A percentile compares a stretch with the other conserved stretches of the same genome.
phyloP scores from a whole-genome alignment of 1,140 invertebrate species.

The Aphaenogaster floridana region DNA sequence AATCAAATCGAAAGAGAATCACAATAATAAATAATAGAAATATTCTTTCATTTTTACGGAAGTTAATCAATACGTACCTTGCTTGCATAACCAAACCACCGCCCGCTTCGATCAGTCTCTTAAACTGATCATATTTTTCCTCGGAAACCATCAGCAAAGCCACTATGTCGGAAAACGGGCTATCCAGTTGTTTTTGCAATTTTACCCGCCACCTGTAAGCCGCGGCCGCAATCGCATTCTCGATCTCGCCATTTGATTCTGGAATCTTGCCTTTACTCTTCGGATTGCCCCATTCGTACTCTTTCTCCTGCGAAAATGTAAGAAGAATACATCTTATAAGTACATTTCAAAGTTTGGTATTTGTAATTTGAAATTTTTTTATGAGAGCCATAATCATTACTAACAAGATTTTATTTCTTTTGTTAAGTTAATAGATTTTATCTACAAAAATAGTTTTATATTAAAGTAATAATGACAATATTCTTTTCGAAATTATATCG shows the following conservation, averaged over 20 bases:
- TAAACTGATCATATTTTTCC: slow-evolving; percentile 89
- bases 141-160: slow-evolving; percentile 91
- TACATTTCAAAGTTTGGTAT: no score
- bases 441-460: no score
- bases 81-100: slow-evolving; percentile 90
- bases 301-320: slow-evolving; percentile 89
- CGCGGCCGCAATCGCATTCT: slow-evolving; percentile 87
- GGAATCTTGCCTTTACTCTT: slow-evolving; percentile 86
- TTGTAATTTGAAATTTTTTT: no score
- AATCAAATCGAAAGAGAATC: slow-evolving; percentile 15
- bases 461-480: no score
- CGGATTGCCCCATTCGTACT: slow-evolving; percentile 93
- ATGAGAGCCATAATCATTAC: no score
- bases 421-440: no score
- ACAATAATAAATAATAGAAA: not conserved
- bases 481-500: no score
- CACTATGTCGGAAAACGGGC: slow-evolving; percentile 90
- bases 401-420: no score
- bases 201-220: slow-evolving; percentile 90
- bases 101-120: slow-evolving; percentile 91
- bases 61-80: slow-evolving; percentile 79
- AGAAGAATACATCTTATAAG: no score
- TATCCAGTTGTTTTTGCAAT: slow-evolving; percentile 82
- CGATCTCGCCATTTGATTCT: slow-evolving; percentile 82
- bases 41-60: not conserved